Evolutionary conservation across 2,113 vertebrate genomes (phyloP).

Genomic region (Menidia beryllina): DNA sequence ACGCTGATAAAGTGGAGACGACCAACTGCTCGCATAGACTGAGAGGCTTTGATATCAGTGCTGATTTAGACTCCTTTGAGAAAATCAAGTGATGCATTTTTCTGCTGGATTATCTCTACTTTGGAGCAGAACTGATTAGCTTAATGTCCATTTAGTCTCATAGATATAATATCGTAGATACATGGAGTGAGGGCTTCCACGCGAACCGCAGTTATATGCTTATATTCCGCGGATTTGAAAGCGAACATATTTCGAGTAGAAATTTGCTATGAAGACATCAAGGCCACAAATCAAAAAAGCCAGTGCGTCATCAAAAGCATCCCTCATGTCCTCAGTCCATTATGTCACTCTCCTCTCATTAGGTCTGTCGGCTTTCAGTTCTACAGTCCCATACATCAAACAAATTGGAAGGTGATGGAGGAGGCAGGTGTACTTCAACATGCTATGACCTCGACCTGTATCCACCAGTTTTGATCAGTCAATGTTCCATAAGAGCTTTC

Average conservation of each 20-base stretch:
- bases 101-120: conserved; percentile 6
- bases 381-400: conserved; percentile 24
- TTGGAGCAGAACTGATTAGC: conserved; percentile 31
- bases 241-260: conserved; percentile 17
- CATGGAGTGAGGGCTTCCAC: conserved; percentile 1
- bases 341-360: conserved; percentile 22
- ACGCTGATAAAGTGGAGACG: conserved; percentile 44
- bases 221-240: neutral
- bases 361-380: conserved; percentile 16
- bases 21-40: conserved; percentile 19
- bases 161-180: conserved; percentile 9
- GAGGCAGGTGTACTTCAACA: neutral
- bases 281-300: conserved; percentile 1
- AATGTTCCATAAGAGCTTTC: neutral
- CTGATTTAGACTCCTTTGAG: conserved; percentile 28
- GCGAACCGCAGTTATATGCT: neutral
- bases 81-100: conserved; percentile 30
- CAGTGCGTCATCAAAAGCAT: conserved; percentile 10
- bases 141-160: conserved; percentile 26
- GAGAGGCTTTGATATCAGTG: conserved; percentile 19
- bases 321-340: neutral
- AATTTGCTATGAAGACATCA: conserved; percentile 1
- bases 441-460: neutral
- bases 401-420: conserved; percentile 3
- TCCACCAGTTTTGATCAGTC: neutral